phyloP scores from a whole-genome alignment of 2,888 invertebrate genomes.

The Calliopum simillimum region DNA sequence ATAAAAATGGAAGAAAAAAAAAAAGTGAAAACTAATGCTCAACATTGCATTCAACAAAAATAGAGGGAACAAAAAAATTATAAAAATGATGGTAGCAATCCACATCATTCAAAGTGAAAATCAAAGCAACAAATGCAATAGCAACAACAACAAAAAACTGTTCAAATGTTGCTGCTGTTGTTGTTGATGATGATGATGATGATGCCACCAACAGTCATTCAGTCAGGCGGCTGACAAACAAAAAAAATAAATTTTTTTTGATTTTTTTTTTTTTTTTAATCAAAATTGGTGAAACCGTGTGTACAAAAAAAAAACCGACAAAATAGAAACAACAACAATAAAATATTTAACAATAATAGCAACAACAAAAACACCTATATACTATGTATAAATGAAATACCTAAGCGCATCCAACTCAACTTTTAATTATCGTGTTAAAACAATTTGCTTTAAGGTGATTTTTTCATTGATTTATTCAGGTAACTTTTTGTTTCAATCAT shows the following conservation, averaged over 20 bases:
- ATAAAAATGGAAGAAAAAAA: neutral
- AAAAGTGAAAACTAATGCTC: conserved; percentile 19
- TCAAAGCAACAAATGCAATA: neutral
- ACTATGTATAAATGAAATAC: too few relatives aligned
- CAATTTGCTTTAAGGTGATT: conserved; percentile 2
- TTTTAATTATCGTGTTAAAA: conserved; percentile 13
- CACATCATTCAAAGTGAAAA: neutral
- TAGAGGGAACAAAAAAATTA: too few relatives aligned
- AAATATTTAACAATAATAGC: neutral
- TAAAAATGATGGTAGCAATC: too few relatives aligned
- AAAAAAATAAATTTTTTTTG: too few relatives aligned
- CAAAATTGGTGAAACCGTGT: conserved; percentile 27
- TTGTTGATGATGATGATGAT: neutral
- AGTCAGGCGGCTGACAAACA: neutral
- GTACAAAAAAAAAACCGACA: conserved; percentile 5
- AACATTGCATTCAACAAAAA: neutral
- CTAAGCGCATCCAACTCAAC: conserved; percentile 12
- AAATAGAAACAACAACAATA: neutral
- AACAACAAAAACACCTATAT: neutral
- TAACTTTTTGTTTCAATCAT: neutral
- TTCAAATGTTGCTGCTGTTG: neutral
- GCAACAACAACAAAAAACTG: neutral
- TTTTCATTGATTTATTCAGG: conserved; percentile 9
- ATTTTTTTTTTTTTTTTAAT: conserved; percentile 1
- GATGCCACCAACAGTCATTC: neutral